Base-by-base conservation (phyloP, 2,113 vertebrate genomes). In the Zeus faber region DNA sequence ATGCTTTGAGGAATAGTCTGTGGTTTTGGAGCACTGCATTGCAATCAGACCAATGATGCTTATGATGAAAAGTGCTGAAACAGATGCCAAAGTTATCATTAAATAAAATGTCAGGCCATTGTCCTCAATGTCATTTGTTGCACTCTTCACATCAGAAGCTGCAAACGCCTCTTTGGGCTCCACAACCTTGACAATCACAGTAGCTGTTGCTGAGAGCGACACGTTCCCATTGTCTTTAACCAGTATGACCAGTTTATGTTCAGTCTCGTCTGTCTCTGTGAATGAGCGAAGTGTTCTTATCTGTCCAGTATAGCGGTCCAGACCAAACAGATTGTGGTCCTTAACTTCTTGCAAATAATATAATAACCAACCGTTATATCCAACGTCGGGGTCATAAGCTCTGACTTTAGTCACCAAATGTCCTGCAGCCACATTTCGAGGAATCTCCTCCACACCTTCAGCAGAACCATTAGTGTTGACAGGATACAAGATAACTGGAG, bases 171-270 rank as follows among this genome's bases (percentile, higher is more conserved):
- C 33, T 37, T 7, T 37, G 33, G 33, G 33, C 33, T 37, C 33
- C 33, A 37, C 11, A 2, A 37, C 11, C 39, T 67, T 73, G 17
- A 80, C 61, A 5, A 31, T 46, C 25, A 74, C 51, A 67, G 71
- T 24, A 74, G 53, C 70, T 72, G 58, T 67, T 63, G 46, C 70
- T 66, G 46, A 65, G 35, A 55, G 60, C 26, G 56, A 71, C 31
- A 65, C 45, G 31, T 55, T 65, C 44, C 39, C 60, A 65, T 63
- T 82, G 27, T 86, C 82, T 60, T 74, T 82, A 16, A 87, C 79
- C 50, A 83, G 22, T 37, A 37, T 37, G 33, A 37, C 33, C 33
- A 37, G 33, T 37, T 37, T 37, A 37, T 37, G 33, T 37, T 37
- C 11, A 37, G 33, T 14, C 11, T 37, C 33, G 6, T 37, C 33